Percentiles rank a stretch among this genome's conserved stretches.
These are phyloP conservation scores for Anabacerthia variegaticeps DNA, from an alignment of 2,797 vertebrate genomes.

Conservation along the genomic window DNA sequence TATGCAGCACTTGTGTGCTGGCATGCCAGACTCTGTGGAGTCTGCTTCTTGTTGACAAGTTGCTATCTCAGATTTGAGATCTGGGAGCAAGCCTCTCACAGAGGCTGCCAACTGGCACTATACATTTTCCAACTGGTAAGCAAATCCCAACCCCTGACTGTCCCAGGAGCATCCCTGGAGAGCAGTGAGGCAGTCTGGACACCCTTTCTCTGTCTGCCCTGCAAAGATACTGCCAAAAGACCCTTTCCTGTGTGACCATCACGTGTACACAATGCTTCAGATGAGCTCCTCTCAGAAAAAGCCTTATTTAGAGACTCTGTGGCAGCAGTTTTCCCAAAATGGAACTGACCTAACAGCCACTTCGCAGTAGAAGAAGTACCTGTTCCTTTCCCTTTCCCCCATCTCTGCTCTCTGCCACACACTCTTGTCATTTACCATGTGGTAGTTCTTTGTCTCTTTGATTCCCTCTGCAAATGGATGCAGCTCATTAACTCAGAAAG, in stretches of 20 bases:
- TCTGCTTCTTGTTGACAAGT: not conserved
- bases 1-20: not conserved
- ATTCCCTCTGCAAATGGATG: not conserved
- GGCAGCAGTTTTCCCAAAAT: not conserved
- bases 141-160: not conserved
- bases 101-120: not conserved
- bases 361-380: not conserved
- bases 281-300: not conserved
- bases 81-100: not conserved
- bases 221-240: not conserved
- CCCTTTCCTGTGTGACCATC: not conserved
- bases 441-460: not conserved
- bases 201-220: not conserved
- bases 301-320: not conserved
- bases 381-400: not conserved
- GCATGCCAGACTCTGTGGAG: not conserved
- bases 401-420: not conserved
- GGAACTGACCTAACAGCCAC: not conserved
- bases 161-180: not conserved
- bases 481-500: not conserved
- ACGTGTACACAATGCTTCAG: not conserved
- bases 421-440: not conserved
- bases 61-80: not conserved
- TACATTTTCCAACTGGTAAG: not conserved
- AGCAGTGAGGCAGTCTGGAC: not conserved